Percentiles rank a stretch among this genome's conserved stretches.
These are phyloP conservation scores for Plectropomus leopardus DNA, from an alignment of 2,113 vertebrate species.

Conservation along the genomic window DNA sequence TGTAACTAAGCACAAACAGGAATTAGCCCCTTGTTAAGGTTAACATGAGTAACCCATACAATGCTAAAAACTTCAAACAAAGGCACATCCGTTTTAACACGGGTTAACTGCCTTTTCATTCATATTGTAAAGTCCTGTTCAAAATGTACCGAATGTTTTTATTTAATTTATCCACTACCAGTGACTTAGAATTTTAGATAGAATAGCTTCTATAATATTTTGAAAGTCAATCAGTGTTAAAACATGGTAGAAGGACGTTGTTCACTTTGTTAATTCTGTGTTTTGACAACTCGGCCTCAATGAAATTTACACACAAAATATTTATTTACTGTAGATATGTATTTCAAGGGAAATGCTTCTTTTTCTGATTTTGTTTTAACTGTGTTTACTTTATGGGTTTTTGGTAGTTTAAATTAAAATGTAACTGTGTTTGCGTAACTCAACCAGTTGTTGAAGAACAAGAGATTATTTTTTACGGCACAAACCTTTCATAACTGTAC, in stretches of 20 bases:
- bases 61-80: background rate
- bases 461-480: constrained; percentile 7
- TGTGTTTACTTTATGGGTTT: background rate
- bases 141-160: background rate
- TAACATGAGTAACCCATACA: background rate
- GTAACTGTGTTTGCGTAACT: constrained; percentile 3
- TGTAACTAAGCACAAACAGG: background rate
- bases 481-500: background rate
- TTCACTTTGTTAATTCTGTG: background rate
- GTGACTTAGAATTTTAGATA: background rate
- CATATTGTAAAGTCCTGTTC: background rate
- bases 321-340: background rate
- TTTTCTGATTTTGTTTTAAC: background rate
- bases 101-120: background rate
- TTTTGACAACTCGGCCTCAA: background rate
- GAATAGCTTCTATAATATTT: background rate
- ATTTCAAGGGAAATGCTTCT: background rate
- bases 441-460: background rate
- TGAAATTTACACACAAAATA: background rate
- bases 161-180: background rate
- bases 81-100: background rate
- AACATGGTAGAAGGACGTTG: no score
- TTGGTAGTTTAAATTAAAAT: background rate
- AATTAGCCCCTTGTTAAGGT: background rate
- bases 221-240: background rate